These are phyloP conservation scores for Germaria angustata DNA, from an alignment of 2,888 invertebrate species.

Conservation along the genomic window DNA sequence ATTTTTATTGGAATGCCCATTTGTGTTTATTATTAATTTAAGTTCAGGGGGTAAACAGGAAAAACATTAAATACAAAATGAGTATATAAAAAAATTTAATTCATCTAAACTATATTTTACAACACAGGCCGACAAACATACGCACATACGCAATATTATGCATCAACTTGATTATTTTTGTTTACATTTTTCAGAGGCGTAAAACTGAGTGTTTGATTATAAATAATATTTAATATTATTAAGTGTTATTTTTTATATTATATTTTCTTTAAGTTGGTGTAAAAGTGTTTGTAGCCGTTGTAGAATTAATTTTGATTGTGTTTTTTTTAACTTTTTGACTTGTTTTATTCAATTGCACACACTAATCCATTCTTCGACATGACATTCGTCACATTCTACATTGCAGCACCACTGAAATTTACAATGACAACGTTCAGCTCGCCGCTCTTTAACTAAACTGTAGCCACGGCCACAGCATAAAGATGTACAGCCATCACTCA, in stretches of 20 bases:
- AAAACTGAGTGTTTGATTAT: background rate
- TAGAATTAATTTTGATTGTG: conserved; percentile 42
- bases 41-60: background rate
- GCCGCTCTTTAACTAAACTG: conserved; percentile 88
- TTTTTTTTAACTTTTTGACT: conserved; percentile 1
- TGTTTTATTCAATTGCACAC: conserved; percentile 87
- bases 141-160: conserved; percentile 10
- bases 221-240: conserved; percentile 39
- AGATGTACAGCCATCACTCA: conserved; percentile 90
- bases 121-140: conserved; percentile 32
- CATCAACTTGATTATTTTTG: background rate
- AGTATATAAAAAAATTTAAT: conserved; percentile 49
- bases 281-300: conserved; percentile 51
- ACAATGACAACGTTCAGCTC: conserved; percentile 91
- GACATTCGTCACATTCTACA: conserved; percentile 93
- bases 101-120: conserved; percentile 61
- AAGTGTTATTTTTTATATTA: conserved; percentile 11
- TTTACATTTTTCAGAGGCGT: conserved; percentile 19
- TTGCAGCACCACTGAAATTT: conserved; percentile 97
- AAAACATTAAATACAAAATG: background rate
- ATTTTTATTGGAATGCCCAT: background rate
- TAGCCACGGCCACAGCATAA: conserved; percentile 95
- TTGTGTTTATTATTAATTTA: conserved; percentile 11
- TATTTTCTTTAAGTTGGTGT: conserved; percentile 36
- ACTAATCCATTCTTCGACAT: conserved; percentile 92